Base-by-base conservation (phyloP, 2,888 invertebrate genomes). In the Xiphydria camelus region DNA sequence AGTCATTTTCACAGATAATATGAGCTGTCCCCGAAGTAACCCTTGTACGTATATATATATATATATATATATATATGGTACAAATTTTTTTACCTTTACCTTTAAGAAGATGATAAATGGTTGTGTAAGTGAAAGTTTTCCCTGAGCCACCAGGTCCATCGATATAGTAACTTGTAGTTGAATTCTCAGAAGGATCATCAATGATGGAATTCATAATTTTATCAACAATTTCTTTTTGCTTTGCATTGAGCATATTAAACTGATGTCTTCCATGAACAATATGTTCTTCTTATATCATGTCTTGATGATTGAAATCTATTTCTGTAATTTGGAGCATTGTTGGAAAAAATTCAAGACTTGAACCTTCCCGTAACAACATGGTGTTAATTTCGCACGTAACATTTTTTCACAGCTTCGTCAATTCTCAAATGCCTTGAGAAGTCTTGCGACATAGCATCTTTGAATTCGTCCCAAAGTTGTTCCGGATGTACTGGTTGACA, bases 91-190 rank as follows among this genome's bases (percentile, higher is more conserved):
- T 5, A 40, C 20, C 37, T 6, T 29, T 4, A 9, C 52, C 39
- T 50, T 57, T 33, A 1, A 55, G 2, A 1, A 21, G 4, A 14
- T 32, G 18, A 5, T 53, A 31, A 0, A 62, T 10, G 2, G 54
- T 50, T 25, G 55, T 57, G 40, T 66, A 68, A 1, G 74, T 37
- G 46, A 54, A 74, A 1, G 73, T 76, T 55, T 77, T 77, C 1
- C 74, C 76, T 7, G 69, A 65, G 5, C 75, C 76, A 2, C 71
- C 74, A 1, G 75, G 69, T n/a, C 68, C 73, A 53, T 75, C 73
- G 14, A 37, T 14, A 5, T n/a, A n/a, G n/a, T n/a, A n/a, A n/a
- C n/a, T n/a, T n/a, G n/a, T n/a, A n/a, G n/a, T n/a, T n/a, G 15
- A 37, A 37, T 19, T n/a, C n/a, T n/a, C n/a, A n/a, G n/a, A n/a